A percentile compares a stretch with the other conserved stretches of the same genome.
Evolutionary conservation across 2,888 invertebrate genomes (phyloP).

Genomic region (Tenthredo distinguenda): DNA sequence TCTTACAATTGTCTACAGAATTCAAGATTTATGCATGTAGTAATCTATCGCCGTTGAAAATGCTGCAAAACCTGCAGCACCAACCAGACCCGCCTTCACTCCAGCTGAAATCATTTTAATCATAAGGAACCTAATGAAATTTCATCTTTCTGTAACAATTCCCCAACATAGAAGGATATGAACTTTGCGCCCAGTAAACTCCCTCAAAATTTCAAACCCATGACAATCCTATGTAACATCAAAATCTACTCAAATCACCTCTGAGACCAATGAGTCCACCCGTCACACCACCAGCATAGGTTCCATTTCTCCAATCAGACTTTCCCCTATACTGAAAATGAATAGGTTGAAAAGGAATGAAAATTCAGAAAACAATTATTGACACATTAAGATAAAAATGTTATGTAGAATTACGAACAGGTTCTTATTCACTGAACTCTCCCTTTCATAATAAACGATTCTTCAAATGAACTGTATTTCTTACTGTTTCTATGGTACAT

Average conservation of each 20-base stretch:
- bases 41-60: conserved; percentile 99
- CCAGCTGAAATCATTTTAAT: conserved; percentile 86
- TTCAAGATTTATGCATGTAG: conserved; percentile 85
- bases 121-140: background rate
- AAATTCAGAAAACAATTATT: background rate
- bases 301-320: conserved; percentile 98
- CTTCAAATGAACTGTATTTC: conserved; percentile 63
- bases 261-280: conserved; percentile 95
- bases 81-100: conserved; percentile 94
- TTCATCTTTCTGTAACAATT: background rate
- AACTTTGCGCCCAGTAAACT: background rate
- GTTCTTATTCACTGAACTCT: background rate
- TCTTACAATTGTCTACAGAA: conserved; percentile 7
- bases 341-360: conserved; percentile 34
- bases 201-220: background rate
- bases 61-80: conserved; percentile 98
- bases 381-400: background rate
- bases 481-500: conserved; percentile 95
- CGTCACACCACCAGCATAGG: conserved; percentile 95
- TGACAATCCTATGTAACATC: background rate
- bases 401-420: conserved; percentile 15
- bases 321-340: conserved; percentile 88
- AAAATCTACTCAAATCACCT: conserved; percentile 78
- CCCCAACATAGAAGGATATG: background rate
- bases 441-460: conserved; percentile 27